Conservation (phyloP, 2,113 vertebrate species). For the Eptatretus burgeri region DNA sequence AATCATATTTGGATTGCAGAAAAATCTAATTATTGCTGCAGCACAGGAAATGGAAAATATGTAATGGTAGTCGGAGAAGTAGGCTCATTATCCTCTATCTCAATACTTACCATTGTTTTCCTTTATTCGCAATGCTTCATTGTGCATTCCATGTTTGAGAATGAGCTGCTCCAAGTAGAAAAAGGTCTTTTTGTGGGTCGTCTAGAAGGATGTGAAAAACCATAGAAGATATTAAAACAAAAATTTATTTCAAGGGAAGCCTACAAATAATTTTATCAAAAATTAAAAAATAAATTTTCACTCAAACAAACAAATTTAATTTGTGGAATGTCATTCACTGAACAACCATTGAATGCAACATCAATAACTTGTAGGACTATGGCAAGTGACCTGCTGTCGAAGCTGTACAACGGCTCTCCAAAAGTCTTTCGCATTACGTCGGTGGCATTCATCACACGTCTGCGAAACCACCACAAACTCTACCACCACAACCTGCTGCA, state of each 20-base stretch:
- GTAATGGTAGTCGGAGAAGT: too few relatives aligned
- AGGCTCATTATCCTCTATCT: background rate
- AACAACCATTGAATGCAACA: too few relatives aligned
- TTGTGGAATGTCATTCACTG: background rate
- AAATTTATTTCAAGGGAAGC: background rate
- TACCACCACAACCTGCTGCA: constrained; percentile 83
- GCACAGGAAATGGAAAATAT: too few relatives aligned
- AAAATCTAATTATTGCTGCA: too few relatives aligned
- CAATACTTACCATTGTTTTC: constrained; percentile 55
- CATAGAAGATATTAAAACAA: background rate
- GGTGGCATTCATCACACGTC: constrained; percentile 91
- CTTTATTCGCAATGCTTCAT: constrained; percentile 67
- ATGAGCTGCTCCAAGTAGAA: constrained; percentile 86
- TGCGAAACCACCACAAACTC: constrained; percentile 50
- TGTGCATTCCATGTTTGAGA: constrained; percentile 69
- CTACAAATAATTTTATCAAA: background rate
- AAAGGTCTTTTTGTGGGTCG: constrained; percentile 81
- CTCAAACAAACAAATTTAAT: background rate
- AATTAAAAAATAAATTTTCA: background rate
- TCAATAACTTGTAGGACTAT: too few relatives aligned
- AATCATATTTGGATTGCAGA: too few relatives aligned
- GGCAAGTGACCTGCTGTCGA: constrained; percentile 45
- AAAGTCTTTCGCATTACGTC: constrained; percentile 86
- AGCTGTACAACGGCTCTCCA: constrained; percentile 93
- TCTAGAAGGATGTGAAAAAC: constrained; percentile 19